These are phyloP conservation scores for Palythoa heliodiscus DNA, from an alignment of 92 coral and sea anemone genomes.

Conservation along the genomic window DNA sequence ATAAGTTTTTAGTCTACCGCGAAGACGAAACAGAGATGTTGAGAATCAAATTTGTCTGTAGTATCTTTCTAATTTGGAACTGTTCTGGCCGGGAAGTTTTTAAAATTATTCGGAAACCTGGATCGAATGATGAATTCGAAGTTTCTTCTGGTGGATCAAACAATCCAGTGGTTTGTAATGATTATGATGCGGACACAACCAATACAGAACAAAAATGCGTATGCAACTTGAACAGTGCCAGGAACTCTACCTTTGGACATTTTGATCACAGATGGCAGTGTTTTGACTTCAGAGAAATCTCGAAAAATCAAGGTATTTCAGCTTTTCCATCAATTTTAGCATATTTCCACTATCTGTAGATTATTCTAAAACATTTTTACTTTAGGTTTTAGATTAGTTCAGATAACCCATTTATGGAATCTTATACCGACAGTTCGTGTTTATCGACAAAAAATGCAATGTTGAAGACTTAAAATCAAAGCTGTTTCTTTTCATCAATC, in stretches of 20 bases:
- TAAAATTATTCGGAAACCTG: neutral
- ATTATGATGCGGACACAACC: neutral
- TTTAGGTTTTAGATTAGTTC: too few species aligned
- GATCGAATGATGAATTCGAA: neutral
- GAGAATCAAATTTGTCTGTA: neutral
- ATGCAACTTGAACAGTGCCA: neutral
- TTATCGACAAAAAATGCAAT: too few species aligned
- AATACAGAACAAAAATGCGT: neutral
- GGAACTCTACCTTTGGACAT: conserved; percentile 4
- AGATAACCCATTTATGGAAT: too few species aligned
- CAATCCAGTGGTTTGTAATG: neutral
- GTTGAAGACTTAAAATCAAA: too few species aligned
- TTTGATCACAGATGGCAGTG: conserved; percentile 25
- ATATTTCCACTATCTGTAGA: too few species aligned
- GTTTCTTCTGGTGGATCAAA: neutral
- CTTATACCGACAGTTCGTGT: too few species aligned
- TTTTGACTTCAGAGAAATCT: conserved; percentile 14
- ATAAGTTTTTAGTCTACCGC: neutral
- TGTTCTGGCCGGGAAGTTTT: neutral
- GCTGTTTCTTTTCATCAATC: too few species aligned
- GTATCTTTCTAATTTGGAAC: neutral
- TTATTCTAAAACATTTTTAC: too few species aligned
- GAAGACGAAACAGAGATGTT: neutral
- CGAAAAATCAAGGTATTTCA: neutral
- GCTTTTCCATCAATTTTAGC: neutral